These are phyloP conservation scores for Psittacara wagleri DNA, from an alignment of 2,113 vertebrate genomes.

Conservation along the genomic window DNA sequence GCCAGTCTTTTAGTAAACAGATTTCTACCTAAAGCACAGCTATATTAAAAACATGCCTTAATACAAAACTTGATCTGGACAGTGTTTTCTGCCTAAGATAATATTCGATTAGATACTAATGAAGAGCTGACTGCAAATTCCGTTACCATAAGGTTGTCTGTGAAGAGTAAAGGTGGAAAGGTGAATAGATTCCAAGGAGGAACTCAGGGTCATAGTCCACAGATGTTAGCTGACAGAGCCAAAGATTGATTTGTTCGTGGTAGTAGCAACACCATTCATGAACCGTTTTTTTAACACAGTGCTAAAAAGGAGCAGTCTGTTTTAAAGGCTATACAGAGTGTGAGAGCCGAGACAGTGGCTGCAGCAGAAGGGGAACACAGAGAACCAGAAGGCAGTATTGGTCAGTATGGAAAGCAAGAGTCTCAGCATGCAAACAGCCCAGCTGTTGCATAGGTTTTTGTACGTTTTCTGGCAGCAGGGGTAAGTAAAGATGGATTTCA, in stretches of 20 bases:
- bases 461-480: not conserved
- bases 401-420: not conserved
- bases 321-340: not conserved
- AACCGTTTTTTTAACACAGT: not conserved
- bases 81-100: not conserved
- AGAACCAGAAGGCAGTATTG: not conserved
- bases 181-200: not conserved
- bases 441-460: not conserved
- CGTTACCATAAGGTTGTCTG: not conserved
- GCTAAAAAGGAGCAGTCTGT: not conserved
- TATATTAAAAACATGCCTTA: not conserved
- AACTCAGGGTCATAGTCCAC: not conserved
- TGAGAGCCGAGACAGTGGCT: not conserved
- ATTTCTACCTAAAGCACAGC: not conserved
- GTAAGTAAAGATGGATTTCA: not conserved
- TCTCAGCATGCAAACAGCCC: not conserved
- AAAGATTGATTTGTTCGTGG: not conserved
- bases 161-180: not conserved
- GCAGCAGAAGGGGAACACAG: not conserved
- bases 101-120: not conserved
- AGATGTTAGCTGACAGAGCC: not conserved
- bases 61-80: not conserved
- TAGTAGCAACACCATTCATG: not conserved
- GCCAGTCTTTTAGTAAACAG: not conserved
- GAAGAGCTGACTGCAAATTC: not conserved